Percentiles rank a stretch among this genome's conserved stretches.
phyloP scores from a whole-genome alignment of 92 coral and sea anemone species.

The Plumapathes pennacea region DNA sequence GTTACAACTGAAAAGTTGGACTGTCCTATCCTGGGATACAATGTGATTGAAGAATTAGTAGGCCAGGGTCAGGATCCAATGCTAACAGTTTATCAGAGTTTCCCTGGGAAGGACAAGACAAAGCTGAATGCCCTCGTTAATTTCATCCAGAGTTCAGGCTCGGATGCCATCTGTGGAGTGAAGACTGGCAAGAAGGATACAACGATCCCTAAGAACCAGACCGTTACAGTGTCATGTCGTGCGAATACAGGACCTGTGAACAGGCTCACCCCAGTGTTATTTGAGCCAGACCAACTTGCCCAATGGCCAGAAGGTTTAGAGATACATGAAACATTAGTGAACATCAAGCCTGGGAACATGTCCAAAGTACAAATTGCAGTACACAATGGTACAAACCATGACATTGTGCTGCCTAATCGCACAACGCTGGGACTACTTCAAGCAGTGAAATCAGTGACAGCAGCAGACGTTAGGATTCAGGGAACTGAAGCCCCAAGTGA shows the following conservation, averaged over 20 bases:
- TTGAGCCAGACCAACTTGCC: constrained; percentile 20
- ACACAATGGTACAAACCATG: constrained; percentile 17
- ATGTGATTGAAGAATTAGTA: constrained; percentile 32
- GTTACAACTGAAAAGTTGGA: constrained; percentile 35
- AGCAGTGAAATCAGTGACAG: constrained; percentile 19
- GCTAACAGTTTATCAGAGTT: constrained; percentile 25
- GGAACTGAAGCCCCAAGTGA: too few species aligned
- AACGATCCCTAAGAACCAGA: constrained; percentile 25
- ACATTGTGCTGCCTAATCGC: constrained; percentile 23
- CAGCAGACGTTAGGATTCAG: too few species aligned
- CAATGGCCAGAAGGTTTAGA: constrained; percentile 47
- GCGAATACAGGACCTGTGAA: constrained; percentile 25
- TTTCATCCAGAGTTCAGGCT: constrained; percentile 26
- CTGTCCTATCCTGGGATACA: constrained; percentile 38
- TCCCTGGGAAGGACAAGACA: constrained; percentile 33
- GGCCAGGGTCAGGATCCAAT: constrained; percentile 13
- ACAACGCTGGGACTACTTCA: constrained; percentile 25
- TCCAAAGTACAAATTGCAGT: constrained; percentile 21
- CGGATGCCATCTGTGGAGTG: constrained; percentile 33
- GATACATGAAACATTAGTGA: constrained; percentile 25
- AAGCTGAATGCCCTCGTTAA: constrained; percentile 41
- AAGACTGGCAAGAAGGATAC: constrained; percentile 42
- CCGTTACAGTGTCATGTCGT: constrained; percentile 25
- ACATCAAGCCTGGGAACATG: constrained; percentile 8
- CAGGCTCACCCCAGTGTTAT: constrained; percentile 12